Evolutionary conservation across 2,797 vertebrate species (phyloP), one percentile per base, ranked within the genome.

Genomic region (Falco peregrinus): DNA sequence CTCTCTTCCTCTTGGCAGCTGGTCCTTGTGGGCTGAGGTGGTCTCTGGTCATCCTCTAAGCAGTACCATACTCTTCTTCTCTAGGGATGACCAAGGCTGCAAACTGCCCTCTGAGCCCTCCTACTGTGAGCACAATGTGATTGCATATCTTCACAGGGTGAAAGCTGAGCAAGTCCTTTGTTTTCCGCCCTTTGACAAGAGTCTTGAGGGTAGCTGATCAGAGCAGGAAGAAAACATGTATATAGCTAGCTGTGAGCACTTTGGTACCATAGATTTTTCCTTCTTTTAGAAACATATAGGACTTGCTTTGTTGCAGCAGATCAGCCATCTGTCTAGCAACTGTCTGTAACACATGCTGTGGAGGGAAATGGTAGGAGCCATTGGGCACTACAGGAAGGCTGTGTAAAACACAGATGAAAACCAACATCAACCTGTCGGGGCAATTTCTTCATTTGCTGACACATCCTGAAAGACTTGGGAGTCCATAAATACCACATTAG

Each of bases 401-500:
- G 1, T 41, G 18, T 88, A 57, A 81, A 87, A 83, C 29, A 75
- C 10, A 47, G 26, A 35, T 11, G 47, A 5, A 64, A 87, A 64
- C 6, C 24, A 85, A 21, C n/a, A 57, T 8, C 0, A 0, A 35
- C 10, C 16, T 21, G 9, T 45, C 37, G 19, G 43, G 14, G 6
- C 9, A 31, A 19, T 53, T 84, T 75, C 48, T 86, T 84, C 65
- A 39, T 4, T 11, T 37, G 6, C 45, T 90, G 43, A 18, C 43
- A 35, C 8, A 45, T 75, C 33, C 33, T 79, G 29, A 61, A 86
- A 75, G 43, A 48, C 11, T 56, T 63, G 4, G 25, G 25, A 53
- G 39, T 80, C 25, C 67, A 35, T 64, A 70, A 41, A 50, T 67
- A 13, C 70, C 47, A 35, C 5, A 5, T 41, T 67, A 29, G 10